Percentiles rank a stretch among this genome's conserved stretches.
Evolutionary conservation across 2,797 vertebrate genomes (phyloP).

Genomic region (Brachymystax lenok): DNA sequence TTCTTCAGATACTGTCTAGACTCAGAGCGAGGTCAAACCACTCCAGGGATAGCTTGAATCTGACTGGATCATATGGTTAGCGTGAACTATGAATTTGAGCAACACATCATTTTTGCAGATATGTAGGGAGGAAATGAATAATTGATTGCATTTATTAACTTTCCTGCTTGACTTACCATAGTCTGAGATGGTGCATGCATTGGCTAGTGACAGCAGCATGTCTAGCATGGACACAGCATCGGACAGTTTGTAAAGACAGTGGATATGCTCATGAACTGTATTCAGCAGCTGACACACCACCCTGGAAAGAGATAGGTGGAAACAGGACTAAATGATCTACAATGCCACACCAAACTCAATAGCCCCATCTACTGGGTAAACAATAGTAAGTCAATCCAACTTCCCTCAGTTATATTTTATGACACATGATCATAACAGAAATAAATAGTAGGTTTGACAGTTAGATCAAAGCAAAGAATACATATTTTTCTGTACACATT

Average conservation of each 20-base stretch:
- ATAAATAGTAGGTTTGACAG: background rate
- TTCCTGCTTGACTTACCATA: slow-evolving; percentile 79
- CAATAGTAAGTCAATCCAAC: background rate
- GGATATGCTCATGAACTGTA: slow-evolving; percentile 88
- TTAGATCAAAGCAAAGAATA: background rate
- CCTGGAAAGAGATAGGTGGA: slow-evolving; percentile 66
- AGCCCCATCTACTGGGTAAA: slow-evolving; percentile 58
- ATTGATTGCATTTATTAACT: background rate
- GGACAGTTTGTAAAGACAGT: slow-evolving; percentile 94
- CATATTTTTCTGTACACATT: background rate
- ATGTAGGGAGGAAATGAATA: background rate
- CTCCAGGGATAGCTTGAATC: slow-evolving; percentile 30
- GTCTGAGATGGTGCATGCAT: slow-evolving; percentile 90
- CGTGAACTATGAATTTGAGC: slow-evolving; percentile 52
- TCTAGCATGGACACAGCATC: slow-evolving; percentile 98
- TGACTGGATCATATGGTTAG: background rate
- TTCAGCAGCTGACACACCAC: slow-evolving; percentile 89
- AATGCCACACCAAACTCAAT: slow-evolving; percentile 6
- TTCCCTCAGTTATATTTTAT: background rate
- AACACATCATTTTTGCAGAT: slow-evolving; percentile 55
- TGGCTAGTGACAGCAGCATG: slow-evolving; percentile 89
- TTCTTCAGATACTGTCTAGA: slow-evolving; percentile 25
- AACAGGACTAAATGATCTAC: background rate
- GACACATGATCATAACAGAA: background rate
- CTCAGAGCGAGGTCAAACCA: slow-evolving; percentile 26